phyloP scores from a whole-genome alignment of 2,888 invertebrate genomes.

The Caenorhabditis afra region DNA sequence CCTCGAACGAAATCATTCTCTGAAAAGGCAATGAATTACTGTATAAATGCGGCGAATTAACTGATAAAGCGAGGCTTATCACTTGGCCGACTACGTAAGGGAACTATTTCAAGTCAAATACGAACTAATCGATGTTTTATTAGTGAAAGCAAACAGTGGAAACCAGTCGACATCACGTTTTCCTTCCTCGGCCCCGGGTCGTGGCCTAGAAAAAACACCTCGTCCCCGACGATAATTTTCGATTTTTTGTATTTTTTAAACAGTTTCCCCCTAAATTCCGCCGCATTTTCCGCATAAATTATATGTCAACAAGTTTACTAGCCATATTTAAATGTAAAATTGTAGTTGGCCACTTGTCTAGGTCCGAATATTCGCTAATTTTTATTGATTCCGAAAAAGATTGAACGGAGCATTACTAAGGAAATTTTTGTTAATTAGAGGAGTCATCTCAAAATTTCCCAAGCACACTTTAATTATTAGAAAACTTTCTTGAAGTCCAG shows the following conservation, averaged over 20 bases:
- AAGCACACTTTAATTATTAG: no score
- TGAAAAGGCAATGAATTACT: not conserved
- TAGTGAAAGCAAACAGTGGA: not conserved
- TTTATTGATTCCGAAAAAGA: not conserved
- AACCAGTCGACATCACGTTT: not conserved
- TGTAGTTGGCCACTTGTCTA: not conserved
- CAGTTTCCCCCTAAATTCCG: not conserved
- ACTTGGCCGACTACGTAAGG: not conserved
- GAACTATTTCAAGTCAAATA: not conserved
- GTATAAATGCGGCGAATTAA: not conserved
- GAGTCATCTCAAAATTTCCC: no score
- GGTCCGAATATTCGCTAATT: not conserved
- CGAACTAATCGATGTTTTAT: not conserved
- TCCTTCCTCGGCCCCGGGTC: not conserved
- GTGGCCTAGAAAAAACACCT: not conserved
- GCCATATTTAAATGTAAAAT: not conserved
- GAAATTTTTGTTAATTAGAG: no score
- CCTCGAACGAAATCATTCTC: constrained; percentile 61
- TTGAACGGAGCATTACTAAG: no score
- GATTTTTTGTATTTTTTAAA: not conserved
- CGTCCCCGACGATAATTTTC: not conserved
- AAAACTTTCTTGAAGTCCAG: no score
- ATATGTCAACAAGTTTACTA: no score
- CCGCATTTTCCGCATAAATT: not conserved
- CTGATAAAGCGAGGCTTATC: constrained; percentile 8